A percentile compares a stretch with the other conserved stretches of the same genome.
Evolutionary conservation across 1,140 invertebrate species (phyloP).

Genomic region (Bombus pyrosoma): DNA sequence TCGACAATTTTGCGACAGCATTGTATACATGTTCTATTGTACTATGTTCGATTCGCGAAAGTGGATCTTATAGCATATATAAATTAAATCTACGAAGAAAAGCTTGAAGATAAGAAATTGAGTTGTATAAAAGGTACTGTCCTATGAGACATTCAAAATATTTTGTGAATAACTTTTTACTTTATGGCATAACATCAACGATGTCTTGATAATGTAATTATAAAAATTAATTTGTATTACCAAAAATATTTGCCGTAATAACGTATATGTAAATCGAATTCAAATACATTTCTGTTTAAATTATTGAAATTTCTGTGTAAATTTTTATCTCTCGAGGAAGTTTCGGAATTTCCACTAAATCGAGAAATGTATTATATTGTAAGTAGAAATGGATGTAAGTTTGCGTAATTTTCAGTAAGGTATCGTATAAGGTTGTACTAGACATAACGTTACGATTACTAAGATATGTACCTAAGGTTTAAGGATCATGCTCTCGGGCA

Average conservation of each 20-base stretch:
- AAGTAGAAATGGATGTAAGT: constrained; percentile 78
- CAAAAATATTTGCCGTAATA: not conserved
- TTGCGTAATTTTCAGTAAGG: constrained; percentile 70
- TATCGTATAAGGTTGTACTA: constrained; percentile 70
- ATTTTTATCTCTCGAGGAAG: constrained; percentile 4
- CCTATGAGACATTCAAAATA: not conserved
- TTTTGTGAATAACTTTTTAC: not conserved
- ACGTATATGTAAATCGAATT: not conserved
- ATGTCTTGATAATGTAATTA: not conserved
- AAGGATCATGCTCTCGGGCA: constrained; percentile 41
- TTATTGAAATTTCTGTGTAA: not conserved
- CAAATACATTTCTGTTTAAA: not conserved
- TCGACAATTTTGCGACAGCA: not conserved
- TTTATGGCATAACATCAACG: not conserved
- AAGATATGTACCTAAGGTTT: constrained; percentile 63
- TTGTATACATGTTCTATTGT: constrained; percentile 20
- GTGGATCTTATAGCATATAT: constrained; percentile 14
- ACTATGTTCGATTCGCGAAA: constrained; percentile 13
- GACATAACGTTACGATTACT: constrained; percentile 70
- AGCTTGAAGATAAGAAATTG: too few species aligned
- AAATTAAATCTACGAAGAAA: not conserved
- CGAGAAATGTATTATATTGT: constrained; percentile 79
- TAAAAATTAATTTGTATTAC: not conserved
- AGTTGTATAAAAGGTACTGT: not conserved
- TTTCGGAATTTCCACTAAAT: constrained; percentile 32